phyloP scores from a whole-genome alignment of 2,888 invertebrate species.

The Tetragonula carbonaria region DNA sequence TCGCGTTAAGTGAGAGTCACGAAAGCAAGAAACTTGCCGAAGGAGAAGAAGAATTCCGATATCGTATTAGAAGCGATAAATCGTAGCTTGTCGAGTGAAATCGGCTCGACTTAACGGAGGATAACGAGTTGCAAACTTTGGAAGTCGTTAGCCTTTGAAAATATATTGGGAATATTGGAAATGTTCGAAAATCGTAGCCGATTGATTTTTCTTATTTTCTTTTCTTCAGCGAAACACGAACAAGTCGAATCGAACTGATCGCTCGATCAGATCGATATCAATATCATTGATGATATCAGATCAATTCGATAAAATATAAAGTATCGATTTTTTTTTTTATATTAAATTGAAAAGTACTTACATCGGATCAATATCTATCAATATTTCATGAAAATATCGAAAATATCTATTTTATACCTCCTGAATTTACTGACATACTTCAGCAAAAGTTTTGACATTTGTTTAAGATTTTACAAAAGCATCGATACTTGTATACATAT shows the following conservation, averaged over 20 bases:
- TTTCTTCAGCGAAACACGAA: background rate
- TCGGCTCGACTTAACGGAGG: conserved; percentile 71
- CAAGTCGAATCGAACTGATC: background rate
- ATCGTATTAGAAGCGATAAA: conserved; percentile 81
- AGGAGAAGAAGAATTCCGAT: conserved; percentile 41
- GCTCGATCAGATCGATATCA: background rate
- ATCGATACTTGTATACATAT: no score
- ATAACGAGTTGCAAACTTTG: conserved; percentile 62
- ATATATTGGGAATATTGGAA: conserved; percentile 48
- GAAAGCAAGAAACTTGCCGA: conserved; percentile 48
- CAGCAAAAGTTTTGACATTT: no score
- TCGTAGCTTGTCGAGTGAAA: conserved; percentile 73
- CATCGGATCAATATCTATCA: no score
- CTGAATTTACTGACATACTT: no score
- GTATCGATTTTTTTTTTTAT: no score
- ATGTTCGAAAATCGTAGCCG: conserved; percentile 81
- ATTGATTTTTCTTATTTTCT: conserved; percentile 62
- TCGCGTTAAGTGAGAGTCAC: conserved; percentile 77
- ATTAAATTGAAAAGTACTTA: no score
- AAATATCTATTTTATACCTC: no score
- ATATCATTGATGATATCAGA: no score
- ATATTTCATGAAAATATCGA: no score
- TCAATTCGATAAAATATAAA: no score
- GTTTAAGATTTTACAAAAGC: no score
- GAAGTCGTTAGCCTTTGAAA: conserved; percentile 43